Base-by-base conservation (phyloP, 2,888 invertebrate species). In the Masnerella sp. region DNA sequence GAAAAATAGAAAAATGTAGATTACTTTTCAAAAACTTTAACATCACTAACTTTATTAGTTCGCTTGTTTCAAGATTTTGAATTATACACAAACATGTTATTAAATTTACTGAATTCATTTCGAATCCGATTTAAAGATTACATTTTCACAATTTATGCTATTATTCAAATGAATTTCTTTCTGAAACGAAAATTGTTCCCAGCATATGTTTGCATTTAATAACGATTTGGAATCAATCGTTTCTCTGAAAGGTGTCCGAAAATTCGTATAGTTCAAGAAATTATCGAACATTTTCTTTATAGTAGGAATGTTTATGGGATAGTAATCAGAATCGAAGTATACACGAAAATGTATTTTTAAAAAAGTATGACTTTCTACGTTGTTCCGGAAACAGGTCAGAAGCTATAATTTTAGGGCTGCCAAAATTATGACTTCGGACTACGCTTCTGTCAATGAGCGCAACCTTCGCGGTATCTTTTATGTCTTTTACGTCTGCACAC, bases 381-480 rank as follows among this genome's bases (percentile, higher is more conserved):
- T n/a, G 17, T 56, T 56, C 70, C 56, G 62, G 70, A 70, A 70
- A 70, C 70, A 62, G 49, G 62, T 62, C 61, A 56, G 47, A 58
- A 61, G 40, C 8, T 22, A 49, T 70, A 47, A 70, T 56, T 70
- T 70, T 62, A 17, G 40, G 34, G 28, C 22, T 30, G 28, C 52
- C 38, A 54, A 62, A 70, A 62, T 70, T 70, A 70, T 62, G 54
- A 70, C 69, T 70, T 70, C 61, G 61, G 54, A 49, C 61, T 62
- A 56, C 36, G 56, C 70, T 56, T 70, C 70, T 70, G 70, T 70
- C 70, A 56, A 70, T 62, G 61, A 62, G 42, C n/a, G 56, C 54
- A 56, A 54, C 70, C 54, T 70, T 56, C 49, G 62, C 62, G 56
- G 70, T 70, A 40, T 70, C 70, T 70, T 70, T 70, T 49, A 70